Percentiles rank a stretch among this genome's conserved stretches.
These are phyloP conservation scores for Gobionotothen gibberifrons DNA, from an alignment of 2,797 vertebrate genomes.

Conservation along the genomic window DNA sequence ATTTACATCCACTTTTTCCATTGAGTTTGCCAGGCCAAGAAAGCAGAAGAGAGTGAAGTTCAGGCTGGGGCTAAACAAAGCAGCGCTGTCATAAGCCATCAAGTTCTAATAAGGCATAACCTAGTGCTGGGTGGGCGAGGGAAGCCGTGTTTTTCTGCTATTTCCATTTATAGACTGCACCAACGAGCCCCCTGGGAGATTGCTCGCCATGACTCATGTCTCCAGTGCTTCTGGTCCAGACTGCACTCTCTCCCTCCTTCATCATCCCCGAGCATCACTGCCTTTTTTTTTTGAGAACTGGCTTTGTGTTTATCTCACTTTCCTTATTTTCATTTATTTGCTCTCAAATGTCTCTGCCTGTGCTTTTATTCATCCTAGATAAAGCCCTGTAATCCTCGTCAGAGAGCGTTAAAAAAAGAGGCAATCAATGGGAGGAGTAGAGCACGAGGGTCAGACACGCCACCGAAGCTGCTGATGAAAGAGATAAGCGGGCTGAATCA, in stretches of 20 bases:
- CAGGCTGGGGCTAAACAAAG: slow-evolving; percentile 73
- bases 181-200: slow-evolving; percentile 80
- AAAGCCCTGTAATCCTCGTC: slow-evolving; percentile 28
- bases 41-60: slow-evolving; percentile 50
- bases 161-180: slow-evolving; percentile 85
- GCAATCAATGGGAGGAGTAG: slow-evolving; percentile 48
- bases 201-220: slow-evolving; percentile 82
- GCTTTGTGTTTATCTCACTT: slow-evolving; percentile 37
- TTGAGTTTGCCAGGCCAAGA: slow-evolving; percentile 46
- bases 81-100: slow-evolving; percentile 80
- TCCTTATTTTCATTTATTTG: slow-evolving; percentile 42
- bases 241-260: slow-evolving; percentile 48
- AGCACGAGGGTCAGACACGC: slow-evolving; percentile 45
- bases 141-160: slow-evolving; percentile 83
- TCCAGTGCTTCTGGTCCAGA: slow-evolving; percentile 78
- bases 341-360: slow-evolving; percentile 27
- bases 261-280: slow-evolving; percentile 50
- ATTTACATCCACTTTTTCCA: slow-evolving; percentile 54
- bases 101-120: slow-evolving; percentile 83
- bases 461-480: slow-evolving; percentile 72
- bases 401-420: slow-evolving; percentile 9
- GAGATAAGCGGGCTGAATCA: slow-evolving; percentile 70
- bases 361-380: slow-evolving; percentile 57
- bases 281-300: slow-evolving; percentile 24
- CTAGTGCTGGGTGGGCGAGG: slow-evolving; percentile 81